Base-by-base conservation (phyloP, 2,888 invertebrate species). In the Phengaris arion region DNA sequence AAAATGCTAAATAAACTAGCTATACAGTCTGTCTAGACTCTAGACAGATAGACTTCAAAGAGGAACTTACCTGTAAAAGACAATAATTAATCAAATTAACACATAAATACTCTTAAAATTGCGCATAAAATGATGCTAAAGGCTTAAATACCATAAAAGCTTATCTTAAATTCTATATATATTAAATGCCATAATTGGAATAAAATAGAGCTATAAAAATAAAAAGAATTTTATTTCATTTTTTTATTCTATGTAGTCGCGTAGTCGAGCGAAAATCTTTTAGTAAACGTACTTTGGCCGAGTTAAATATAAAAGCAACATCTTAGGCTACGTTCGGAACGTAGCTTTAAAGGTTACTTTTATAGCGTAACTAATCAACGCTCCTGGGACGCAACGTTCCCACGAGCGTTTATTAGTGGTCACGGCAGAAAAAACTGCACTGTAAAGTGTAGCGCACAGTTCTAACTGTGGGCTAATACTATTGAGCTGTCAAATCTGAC, bases 1-100 rank as follows among this genome's bases (percentile, higher is more conserved):
- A 6, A 64, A 64, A 64, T 35, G 22, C 59, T 59, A 22, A 22
- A 59, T 22, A 15, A 3, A 15, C 22, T 9, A 22, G 22, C 22
- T 59, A n/a, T n/a, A 15, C 22, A 59, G 22, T 59, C 59, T 59
- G 9, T 48, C 2, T 7, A 59, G 59, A 15, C 7, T 59, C 22
- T 59, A 59, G 35, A 64, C 12, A 35, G 12, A 64, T 64, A 64
- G 45, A 64, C 64, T 12, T 64, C 35, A 64, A 64, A 35, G 35
- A 15, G 64, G 64, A 64, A 64, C 64, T 64, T 64, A 64, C 64
- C 64, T 64, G 64, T 12, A 64, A 64, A 64, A 45, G 7, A 64
- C 12, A 35, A 35, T 12, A 64, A 64, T 13, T 64, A 64, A 45
- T 45, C 35, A 64, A 64, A 35, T 64, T 64, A 64, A 64, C 64